Evolutionary conservation across 1,140 invertebrate genomes (phyloP), one percentile per base, ranked within the genome.

Genomic region (Centruroides vittatus): DNA sequence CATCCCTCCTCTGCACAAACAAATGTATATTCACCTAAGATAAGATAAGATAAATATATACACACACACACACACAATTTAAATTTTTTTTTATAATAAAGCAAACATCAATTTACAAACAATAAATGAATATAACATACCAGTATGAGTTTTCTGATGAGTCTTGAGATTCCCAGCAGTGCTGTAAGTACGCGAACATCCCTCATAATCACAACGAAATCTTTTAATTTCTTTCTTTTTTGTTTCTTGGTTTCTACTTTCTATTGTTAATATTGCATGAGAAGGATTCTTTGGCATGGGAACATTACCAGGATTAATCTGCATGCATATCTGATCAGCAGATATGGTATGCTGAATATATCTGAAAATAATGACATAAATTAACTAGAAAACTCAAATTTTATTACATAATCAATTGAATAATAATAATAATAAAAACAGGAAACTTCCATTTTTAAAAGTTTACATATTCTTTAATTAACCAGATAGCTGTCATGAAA

Each of bases 121-220:
- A 41, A 23, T 2, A 23, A 41, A 41, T 41, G 5, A 41, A 6
- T 8, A 41, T 41, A 5, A 41, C 41, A 58, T 35, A 94, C 93
- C 92, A 86, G 85, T 92, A 70, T 97, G 93, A 61, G 89, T 93
- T 80, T 95, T 95, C 80, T 93, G 84, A 76, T 97, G 93, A 58
- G 92, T 96, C 70, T 91, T 82, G 57, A 97, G 78, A 77, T 97
- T 96, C 56, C 93, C 93, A 64, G 90, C 84, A 8, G 93, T 96
- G 69, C 89, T 95, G 71, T 96, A 97, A 35, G 87, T 92, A 66
- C 92, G 79, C 62, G 80, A 77, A 75, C 93, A 97, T 1, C 88
- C 89, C 62, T 88, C 84, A 75, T 87, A 94, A 75, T 93, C 86
- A 76, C 93, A 97, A 69, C 80, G 82, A 73, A 87, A 92, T 62